Evolutionary conservation across 1,140 invertebrate species (phyloP).

Genomic region (Aleiodes sp.): DNA sequence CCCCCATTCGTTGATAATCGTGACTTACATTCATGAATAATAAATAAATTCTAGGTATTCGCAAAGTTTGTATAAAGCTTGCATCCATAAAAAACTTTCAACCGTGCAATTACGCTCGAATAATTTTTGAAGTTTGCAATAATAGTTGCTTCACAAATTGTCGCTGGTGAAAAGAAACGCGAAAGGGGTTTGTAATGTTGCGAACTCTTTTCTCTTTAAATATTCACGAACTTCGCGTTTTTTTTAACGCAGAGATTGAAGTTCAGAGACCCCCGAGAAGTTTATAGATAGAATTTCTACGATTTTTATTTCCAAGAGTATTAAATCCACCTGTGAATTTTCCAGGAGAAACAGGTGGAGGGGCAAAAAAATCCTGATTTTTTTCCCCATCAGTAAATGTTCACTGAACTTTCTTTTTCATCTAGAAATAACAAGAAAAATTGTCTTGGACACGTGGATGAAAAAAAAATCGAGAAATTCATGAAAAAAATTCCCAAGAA

Average conservation of each 20-base stretch:
- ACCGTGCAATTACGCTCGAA: not conserved
- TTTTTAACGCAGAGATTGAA: no score
- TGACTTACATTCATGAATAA: not conserved
- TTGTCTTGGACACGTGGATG: not conserved
- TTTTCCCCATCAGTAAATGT: not conserved
- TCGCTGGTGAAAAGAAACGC: no score
- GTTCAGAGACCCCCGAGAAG: not conserved
- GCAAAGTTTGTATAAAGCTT: no score
- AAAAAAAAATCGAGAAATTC: no score
- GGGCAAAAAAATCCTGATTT: not conserved
- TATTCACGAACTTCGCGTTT: no score
- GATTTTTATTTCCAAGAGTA: no score
- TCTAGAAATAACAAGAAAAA: not conserved
- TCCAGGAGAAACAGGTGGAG: not conserved
- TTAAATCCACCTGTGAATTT: not conserved
- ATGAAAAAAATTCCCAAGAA: no score
- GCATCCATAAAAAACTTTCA: not conserved
- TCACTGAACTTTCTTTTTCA: not conserved
- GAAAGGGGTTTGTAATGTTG: no score
- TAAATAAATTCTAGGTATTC: no score
- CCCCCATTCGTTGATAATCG: not conserved
- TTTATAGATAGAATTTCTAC: not conserved
- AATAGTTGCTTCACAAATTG: no score
- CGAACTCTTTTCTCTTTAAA: no score
- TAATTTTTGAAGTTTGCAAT: not conserved